These are phyloP conservation scores for Heliconius cydno DNA, from an alignment of 2,888 invertebrate genomes.

Conservation along the genomic window DNA sequence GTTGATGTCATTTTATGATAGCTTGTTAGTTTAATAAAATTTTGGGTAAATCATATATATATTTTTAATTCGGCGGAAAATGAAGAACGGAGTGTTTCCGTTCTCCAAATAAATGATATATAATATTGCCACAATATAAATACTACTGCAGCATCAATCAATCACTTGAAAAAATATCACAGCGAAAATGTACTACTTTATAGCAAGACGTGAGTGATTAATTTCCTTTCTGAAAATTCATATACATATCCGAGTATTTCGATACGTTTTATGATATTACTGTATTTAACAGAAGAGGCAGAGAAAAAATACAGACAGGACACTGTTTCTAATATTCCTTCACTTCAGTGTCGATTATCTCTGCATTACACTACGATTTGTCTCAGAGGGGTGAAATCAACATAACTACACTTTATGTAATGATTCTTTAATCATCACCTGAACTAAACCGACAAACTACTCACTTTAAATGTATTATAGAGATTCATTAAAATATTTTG, in stretches of 20 bases:
- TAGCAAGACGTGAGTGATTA: slow-evolving; percentile 3
- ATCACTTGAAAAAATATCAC: slow-evolving; percentile 10
- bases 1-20: neutral
- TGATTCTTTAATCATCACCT: too few relatives aligned
- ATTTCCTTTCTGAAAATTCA: neutral
- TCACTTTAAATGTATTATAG: too few relatives aligned
- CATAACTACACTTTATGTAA: too few relatives aligned
- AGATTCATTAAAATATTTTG: too few relatives aligned
- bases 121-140: neutral
- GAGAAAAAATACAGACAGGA: too few relatives aligned
- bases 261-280: neutral
- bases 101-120: neutral
- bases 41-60: too few relatives aligned
- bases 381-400: neutral
- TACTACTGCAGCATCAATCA: neutral
- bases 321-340: too few relatives aligned
- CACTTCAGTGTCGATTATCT: neutral
- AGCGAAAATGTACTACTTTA: neutral
- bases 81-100: too few relatives aligned
- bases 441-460: too few relatives aligned
- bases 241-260: neutral
- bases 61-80: too few relatives aligned
- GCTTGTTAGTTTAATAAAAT: neutral
- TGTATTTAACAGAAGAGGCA: too few relatives aligned
- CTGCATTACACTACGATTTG: neutral